These are phyloP conservation scores for Lepus americanus DNA, from an alignment of 2,113 vertebrate genomes.

Conservation along the genomic window DNA sequence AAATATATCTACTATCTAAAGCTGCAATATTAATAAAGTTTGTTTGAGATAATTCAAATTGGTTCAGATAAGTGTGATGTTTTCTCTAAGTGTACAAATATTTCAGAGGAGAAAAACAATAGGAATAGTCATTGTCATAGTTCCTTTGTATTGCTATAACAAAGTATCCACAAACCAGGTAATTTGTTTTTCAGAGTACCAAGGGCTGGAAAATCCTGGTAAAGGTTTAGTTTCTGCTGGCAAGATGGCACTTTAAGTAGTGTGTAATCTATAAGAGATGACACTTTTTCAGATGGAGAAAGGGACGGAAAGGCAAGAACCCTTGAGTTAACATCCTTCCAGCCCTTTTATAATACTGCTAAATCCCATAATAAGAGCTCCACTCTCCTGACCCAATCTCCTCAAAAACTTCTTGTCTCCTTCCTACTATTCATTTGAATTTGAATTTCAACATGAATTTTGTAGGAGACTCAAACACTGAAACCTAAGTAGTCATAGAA, in stretches of 20 bases:
- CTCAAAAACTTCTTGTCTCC: background rate
- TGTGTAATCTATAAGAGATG: background rate
- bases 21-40: background rate
- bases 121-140: background rate
- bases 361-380: background rate
- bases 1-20: background rate
- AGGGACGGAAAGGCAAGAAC: background rate
- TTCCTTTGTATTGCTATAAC: background rate
- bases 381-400: background rate
- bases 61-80: background rate
- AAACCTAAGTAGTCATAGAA: background rate
- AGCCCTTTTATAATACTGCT: background rate
- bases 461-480: background rate
- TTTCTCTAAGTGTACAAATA: background rate
- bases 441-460: too few species aligned
- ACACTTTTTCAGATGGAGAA: background rate
- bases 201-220: background rate
- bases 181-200: background rate
- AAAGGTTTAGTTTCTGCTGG: background rate
- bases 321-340: too few species aligned
- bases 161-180: background rate
- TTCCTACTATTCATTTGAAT: background rate
- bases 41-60: conserved; percentile 7
- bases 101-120: background rate
- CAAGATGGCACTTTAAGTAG: background rate